Percentiles rank a stretch among this genome's conserved stretches.
Evolutionary conservation across 2,888 invertebrate genomes (phyloP).

Genomic region (Lasiommata megera): DNA sequence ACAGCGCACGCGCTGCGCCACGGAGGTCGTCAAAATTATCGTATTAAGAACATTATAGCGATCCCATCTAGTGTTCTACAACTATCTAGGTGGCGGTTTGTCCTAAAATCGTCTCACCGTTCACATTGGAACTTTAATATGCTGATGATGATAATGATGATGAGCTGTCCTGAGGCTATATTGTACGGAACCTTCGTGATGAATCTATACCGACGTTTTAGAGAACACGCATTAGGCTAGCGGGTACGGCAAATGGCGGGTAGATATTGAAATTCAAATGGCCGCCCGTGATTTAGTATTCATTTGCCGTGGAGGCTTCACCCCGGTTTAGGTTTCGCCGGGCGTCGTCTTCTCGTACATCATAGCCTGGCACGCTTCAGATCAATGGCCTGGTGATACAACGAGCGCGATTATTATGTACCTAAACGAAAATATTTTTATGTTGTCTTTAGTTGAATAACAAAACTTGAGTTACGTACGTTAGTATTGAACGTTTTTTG

Average conservation of each 20-base stretch:
- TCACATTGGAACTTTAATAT: too few relatives aligned
- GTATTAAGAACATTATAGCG: too few relatives aligned
- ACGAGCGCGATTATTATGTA: constrained; percentile 27
- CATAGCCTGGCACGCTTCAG: constrained; percentile 72
- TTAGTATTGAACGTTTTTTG: too few relatives aligned
- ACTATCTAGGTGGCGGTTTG: too few relatives aligned
- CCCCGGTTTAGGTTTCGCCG: constrained; percentile 79
- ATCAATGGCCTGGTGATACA: constrained; percentile 43
- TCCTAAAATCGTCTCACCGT: too few relatives aligned
- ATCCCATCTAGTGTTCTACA: too few relatives aligned
- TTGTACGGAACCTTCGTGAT: neutral
- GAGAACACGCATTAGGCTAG: constrained; percentile 48
- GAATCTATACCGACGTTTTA: constrained; percentile 22
- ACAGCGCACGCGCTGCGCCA: too few relatives aligned
- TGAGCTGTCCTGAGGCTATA: neutral
- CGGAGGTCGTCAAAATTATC: too few relatives aligned
- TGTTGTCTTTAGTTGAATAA: too few relatives aligned
- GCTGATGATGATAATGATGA: too few relatives aligned
- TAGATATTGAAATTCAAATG: constrained; percentile 80
- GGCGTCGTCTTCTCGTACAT: constrained; percentile 80
- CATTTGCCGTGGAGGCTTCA: constrained; percentile 80
- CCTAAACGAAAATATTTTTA: too few relatives aligned
- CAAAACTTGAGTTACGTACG: too few relatives aligned
- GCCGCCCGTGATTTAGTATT: constrained; percentile 78
- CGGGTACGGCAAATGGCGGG: constrained; percentile 41